Base-by-base conservation (phyloP, 2,797 vertebrate species). In the Poecilia wingei region DNA sequence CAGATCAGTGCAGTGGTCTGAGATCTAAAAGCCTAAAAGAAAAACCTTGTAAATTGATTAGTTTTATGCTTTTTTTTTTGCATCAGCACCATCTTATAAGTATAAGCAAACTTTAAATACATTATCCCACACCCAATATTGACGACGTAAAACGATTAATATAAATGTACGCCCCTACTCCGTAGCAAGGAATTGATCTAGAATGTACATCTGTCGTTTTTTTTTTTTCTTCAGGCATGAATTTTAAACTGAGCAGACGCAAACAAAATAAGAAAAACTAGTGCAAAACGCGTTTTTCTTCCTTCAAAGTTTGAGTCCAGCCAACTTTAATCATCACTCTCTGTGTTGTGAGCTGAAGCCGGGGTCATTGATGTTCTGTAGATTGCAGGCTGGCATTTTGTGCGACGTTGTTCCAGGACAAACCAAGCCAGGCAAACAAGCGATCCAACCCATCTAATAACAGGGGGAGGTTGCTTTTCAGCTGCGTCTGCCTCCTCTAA, bases 401-500 rank as follows among this genome's bases (percentile, higher is more conserved):
- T 86, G 80, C 82, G 46, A 87, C 90, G 80, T 79, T 75, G 80
- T 79, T 75, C 72, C 77, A 83, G 84, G 87, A 89, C 87, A 86
- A 91, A 87, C 79, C 68, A 70, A 89, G 83, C 82, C 85, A 76
- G 90, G 88, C 89, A 92, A 90, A 91, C 88, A 90, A 81, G 80
- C 74, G 85, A 85, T 85, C 82, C 86, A 86, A 84, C 80, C 90
- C 86, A 86, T 91, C 89, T 94, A 93, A 95, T 92, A 92, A 94
- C 90, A 84, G 87, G 68, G 66, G 82, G 86, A 85, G 25, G 55
- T 28, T 13, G 57, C 87, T 93, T 91, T 94, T 95, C 94, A 84
- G 90, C 84, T 72, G 88, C 87, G 89, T 89, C 89, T 92, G 94
- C 90, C 93, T 88, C 81, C 90, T 94, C 92, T 93, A 88, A 90